phyloP scores from a whole-genome alignment of 2,888 invertebrate genomes.

The Epistrophe eligans region DNA sequence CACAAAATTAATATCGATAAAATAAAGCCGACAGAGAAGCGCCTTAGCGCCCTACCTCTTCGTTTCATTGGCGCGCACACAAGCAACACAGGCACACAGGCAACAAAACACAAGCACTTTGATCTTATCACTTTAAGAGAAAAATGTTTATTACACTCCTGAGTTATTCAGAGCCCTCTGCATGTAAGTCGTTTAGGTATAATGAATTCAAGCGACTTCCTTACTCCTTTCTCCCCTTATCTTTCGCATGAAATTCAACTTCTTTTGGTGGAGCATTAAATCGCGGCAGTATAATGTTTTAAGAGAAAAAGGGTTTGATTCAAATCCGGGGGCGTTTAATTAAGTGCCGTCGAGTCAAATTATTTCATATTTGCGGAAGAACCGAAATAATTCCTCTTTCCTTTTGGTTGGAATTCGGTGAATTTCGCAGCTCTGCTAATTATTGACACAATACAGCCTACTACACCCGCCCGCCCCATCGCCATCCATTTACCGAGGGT shows the following conservation, averaged over 20 bases:
- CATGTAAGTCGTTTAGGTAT: slow-evolving; percentile 69
- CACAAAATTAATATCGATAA: slow-evolving; percentile 75
- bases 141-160: slow-evolving; percentile 72
- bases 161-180: slow-evolving; percentile 64
- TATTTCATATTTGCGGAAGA: slow-evolving; percentile 71
- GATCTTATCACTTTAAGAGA: slow-evolving; percentile 72
- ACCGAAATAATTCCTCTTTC: slow-evolving; percentile 55
- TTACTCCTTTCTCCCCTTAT: neutral
- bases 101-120: slow-evolving; percentile 47
- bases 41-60: slow-evolving; percentile 29
- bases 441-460: slow-evolving; percentile 52
- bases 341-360: slow-evolving; percentile 73
- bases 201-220: slow-evolving; percentile 61
- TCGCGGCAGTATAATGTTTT: slow-evolving; percentile 22
- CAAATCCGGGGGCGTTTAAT: slow-evolving; percentile 66
- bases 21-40: slow-evolving; percentile 60
- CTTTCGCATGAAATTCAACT: neutral
- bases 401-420: slow-evolving; percentile 33
- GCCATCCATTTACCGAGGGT: neutral
- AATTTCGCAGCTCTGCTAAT: slow-evolving; percentile 60
- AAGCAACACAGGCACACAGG: too few species aligned
- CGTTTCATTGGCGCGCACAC: neutral
- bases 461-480: slow-evolving; percentile 8
- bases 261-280: slow-evolving; percentile 22
- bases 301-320: slow-evolving; percentile 54